A percentile compares a stretch with the other conserved stretches of the same genome.
These are phyloP conservation scores for Brachionus rotundiformis DNA, from an alignment of 1,140 invertebrate genomes.

Conservation along the genomic window DNA sequence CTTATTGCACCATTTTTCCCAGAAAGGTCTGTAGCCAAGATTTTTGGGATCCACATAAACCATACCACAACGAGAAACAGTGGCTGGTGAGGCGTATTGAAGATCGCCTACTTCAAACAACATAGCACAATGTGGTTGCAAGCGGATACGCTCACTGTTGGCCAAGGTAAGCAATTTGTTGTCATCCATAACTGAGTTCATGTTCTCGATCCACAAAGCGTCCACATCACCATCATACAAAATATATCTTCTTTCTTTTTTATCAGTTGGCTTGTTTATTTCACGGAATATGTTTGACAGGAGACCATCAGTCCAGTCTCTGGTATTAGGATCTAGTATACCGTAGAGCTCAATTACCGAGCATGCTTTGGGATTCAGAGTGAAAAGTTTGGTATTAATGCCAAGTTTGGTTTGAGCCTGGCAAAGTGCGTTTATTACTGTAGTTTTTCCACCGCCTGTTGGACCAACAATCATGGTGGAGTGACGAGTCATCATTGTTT, in stretches of 20 bases:
- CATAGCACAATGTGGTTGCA: slow-evolving; percentile 78
- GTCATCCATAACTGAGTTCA: slow-evolving; percentile 95
- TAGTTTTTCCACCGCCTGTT: slow-evolving; percentile 84
- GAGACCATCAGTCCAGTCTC: slow-evolving; percentile 88
- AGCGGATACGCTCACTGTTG: slow-evolving; percentile 82
- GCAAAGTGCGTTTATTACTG: slow-evolving; percentile 77
- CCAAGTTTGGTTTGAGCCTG: slow-evolving; percentile 76
- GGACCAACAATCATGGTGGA: slow-evolving; percentile 87
- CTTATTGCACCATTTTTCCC: slow-evolving; percentile 72
- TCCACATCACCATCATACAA: slow-evolving; percentile 90
- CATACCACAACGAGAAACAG: slow-evolving; percentile 65
- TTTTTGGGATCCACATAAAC: slow-evolving; percentile 77
- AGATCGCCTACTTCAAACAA: slow-evolving; percentile 87
- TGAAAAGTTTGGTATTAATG: slow-evolving; percentile 74
- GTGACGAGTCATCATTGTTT: slow-evolving; percentile 88
- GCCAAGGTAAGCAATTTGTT: slow-evolving; percentile 83
- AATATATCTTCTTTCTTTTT: slow-evolving; percentile 76
- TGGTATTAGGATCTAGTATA: slow-evolving; percentile 77
- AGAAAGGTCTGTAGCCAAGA: slow-evolving; percentile 80
- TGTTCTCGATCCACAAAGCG: slow-evolving; percentile 89
- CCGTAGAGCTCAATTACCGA: slow-evolving; percentile 85
- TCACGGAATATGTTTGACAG: slow-evolving; percentile 85
- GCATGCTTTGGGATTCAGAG: slow-evolving; percentile 77
- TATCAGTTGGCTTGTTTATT: slow-evolving; percentile 75
- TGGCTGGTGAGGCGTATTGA: slow-evolving; percentile 68